phyloP scores from a whole-genome alignment of 2,797 vertebrate genomes.

The Hoplostethus atlanticus region DNA sequence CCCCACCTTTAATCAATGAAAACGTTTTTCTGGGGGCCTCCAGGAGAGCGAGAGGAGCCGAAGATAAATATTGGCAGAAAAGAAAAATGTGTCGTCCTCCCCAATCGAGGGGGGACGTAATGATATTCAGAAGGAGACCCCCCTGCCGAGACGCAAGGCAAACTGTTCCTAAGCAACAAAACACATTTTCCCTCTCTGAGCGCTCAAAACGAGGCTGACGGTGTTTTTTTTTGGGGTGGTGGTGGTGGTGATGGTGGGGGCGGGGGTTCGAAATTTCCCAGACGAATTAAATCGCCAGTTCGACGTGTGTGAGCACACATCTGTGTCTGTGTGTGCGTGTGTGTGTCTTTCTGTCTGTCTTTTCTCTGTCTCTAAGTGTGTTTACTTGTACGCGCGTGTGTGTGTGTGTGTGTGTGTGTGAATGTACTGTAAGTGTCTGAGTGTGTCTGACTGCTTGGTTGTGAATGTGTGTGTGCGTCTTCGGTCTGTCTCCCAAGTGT shows the following conservation, averaged over 20 bases:
- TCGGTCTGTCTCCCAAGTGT: not conserved
- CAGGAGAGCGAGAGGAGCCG: conserved; percentile 60
- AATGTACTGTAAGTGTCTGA: not conserved
- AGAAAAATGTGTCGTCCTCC: conserved; percentile 75
- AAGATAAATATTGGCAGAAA: conserved; percentile 83
- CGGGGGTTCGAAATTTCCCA: conserved; percentile 18
- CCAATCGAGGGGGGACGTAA: conserved; percentile 75
- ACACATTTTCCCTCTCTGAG: conserved; percentile 73
- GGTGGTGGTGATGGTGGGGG: not conserved
- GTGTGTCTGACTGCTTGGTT: conserved; percentile 8
- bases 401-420: conserved; percentile 25
- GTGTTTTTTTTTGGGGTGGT: conserved; percentile 12
- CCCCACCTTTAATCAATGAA: conserved; percentile 75
- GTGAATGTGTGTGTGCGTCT: conserved; percentile 2
- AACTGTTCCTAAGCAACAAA: conserved; percentile 88
- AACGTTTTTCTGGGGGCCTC: conserved; percentile 66
- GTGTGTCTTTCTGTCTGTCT: conserved; percentile 20
- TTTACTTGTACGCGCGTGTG: conserved; percentile 5
- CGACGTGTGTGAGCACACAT: conserved; percentile 16
- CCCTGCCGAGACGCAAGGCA: conserved; percentile 77
- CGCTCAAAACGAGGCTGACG: conserved; percentile 46
- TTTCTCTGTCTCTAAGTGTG: conserved; percentile 22
- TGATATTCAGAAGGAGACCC: conserved; percentile 83
- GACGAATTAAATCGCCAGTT: conserved; percentile 44
- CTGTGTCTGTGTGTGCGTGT: not conserved